Conservation (phyloP, 2,797 vertebrate genomes). For the Propithecus deckenii region DNA sequence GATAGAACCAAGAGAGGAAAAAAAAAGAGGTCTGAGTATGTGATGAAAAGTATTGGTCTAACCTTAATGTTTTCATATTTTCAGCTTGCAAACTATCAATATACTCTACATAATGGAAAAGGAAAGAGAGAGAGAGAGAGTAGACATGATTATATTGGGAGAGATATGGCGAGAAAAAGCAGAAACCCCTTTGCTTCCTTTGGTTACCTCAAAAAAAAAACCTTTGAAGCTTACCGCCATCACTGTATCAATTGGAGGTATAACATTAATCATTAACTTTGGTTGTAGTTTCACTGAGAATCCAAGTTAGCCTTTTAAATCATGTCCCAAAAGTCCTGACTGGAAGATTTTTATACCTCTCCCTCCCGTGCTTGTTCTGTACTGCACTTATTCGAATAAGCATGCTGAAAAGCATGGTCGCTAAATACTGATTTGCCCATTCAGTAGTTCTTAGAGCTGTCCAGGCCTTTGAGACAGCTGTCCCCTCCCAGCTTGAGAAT, state of each 20-base stretch:
- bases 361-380: conserved; percentile 21
- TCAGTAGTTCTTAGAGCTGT: conserved; percentile 65
- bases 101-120: neutral
- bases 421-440: conserved; percentile 62
- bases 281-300: neutral
- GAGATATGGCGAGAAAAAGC: neutral
- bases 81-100: neutral
- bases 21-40: neutral
- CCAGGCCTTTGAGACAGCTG: conserved; percentile 67
- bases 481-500: conserved; percentile 65
- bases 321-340: neutral
- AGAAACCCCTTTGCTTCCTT: neutral
- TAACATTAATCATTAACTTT: neutral
- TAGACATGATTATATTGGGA: neutral
- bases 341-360: neutral
- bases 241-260: neutral
- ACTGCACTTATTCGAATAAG: conserved; percentile 9
- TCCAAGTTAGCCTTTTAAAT: neutral
- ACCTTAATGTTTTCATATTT: neutral
- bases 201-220: neutral
- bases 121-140: neutral
- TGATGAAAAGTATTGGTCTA: neutral
- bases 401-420: conserved; percentile 68
- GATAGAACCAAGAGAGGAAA: neutral
- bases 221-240: neutral